Conservation (phyloP, 2,888 invertebrate species). For the Epinotia bilunana region DNA sequence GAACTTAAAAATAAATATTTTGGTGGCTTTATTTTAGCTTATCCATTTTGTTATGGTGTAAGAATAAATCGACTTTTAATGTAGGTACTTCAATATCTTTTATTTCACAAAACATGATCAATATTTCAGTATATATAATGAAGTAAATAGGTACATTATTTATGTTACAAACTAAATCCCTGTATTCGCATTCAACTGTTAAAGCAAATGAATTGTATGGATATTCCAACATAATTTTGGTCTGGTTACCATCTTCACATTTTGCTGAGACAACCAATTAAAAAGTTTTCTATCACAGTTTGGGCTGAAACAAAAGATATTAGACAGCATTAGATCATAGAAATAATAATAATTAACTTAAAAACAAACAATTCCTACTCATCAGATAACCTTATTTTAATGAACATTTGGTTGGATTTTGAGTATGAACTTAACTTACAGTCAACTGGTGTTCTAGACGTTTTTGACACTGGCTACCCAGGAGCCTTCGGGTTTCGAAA, state of each 20-base stretch:
- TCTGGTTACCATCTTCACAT: constrained; percentile 67
- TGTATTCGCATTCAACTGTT: constrained; percentile 79
- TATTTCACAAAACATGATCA: constrained; percentile 70
- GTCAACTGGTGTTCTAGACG: too few relatives aligned
- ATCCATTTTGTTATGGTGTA: background rate
- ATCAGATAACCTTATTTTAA: too few relatives aligned
- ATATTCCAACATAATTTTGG: constrained; percentile 69
- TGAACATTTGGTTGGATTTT: too few relatives aligned
- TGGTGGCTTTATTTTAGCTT: background rate
- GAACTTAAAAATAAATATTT: background rate
- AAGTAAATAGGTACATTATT: constrained; percentile 69
- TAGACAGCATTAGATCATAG: background rate
- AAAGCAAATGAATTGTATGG: constrained; percentile 77
- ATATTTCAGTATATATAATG: constrained; percentile 68
- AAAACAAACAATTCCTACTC: too few relatives aligned
- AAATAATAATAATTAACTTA: too few relatives aligned
- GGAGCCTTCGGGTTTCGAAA: too few relatives aligned
- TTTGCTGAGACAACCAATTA: constrained; percentile 85
- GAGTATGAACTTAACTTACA: too few relatives aligned
- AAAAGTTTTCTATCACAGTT: constrained; percentile 90
- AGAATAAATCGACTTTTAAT: background rate
- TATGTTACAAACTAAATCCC: constrained; percentile 83
- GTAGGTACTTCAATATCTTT: constrained; percentile 49
- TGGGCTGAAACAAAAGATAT: constrained; percentile 85
- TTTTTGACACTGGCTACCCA: too few relatives aligned